A percentile compares a stretch with the other conserved stretches of the same genome.
phyloP scores from a whole-genome alignment of 2,797 vertebrate genomes.

The Intellagama lesueurii region DNA sequence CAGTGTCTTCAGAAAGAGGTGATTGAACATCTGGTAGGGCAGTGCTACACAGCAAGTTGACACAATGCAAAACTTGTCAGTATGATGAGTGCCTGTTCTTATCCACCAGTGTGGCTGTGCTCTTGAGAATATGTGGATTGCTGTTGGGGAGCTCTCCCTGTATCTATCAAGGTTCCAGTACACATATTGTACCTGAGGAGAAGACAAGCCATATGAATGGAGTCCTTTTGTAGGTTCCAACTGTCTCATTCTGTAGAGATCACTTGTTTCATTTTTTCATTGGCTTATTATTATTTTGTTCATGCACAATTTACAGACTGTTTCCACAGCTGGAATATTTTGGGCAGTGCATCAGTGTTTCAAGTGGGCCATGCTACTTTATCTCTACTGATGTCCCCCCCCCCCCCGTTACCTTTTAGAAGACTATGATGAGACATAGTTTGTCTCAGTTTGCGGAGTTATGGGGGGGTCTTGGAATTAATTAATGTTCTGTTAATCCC shows the following conservation, averaged over 20 bases:
- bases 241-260: no score
- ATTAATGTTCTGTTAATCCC: background rate
- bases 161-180: background rate
- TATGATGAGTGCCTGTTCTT: background rate
- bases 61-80: background rate
- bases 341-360: no score
- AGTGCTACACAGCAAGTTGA: background rate
- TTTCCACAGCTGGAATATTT: no score
- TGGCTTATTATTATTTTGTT: no score
- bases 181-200: background rate
- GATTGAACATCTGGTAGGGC: background rate
- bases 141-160: background rate
- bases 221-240: background rate
- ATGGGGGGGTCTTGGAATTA: background rate
- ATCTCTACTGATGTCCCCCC: no score
- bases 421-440: no score
- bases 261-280: no score
- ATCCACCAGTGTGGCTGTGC: background rate
- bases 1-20: background rate
- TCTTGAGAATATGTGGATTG: background rate
- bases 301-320: no score
- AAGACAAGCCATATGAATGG: background rate
- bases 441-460: no score
- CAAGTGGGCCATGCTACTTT: no score
- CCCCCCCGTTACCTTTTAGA: no score